Percentiles rank a stretch among this genome's conserved stretches.
phyloP scores from a whole-genome alignment of 2,113 vertebrate genomes.

The Pseudopodoces humilis region DNA sequence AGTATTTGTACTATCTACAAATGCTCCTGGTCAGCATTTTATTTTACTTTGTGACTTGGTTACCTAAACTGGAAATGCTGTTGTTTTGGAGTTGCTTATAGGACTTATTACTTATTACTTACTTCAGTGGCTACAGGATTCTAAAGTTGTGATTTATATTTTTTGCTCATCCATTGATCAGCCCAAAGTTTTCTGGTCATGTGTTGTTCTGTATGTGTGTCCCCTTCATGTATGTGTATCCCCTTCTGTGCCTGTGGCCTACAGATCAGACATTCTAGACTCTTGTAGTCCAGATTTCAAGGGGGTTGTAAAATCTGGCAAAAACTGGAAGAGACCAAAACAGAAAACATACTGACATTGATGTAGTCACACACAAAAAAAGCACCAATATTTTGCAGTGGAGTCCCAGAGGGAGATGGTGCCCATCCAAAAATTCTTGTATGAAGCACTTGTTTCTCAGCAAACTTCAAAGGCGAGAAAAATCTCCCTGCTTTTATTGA shows the following conservation, averaged over 20 bases:
- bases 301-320: not conserved
- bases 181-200: not conserved
- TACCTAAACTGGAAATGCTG: not conserved
- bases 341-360: not conserved
- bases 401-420: not conserved
- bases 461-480: not conserved
- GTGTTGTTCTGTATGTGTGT: not conserved
- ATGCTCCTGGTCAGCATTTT: not conserved
- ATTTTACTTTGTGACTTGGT: not conserved
- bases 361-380: not conserved
- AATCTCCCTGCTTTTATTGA: not conserved
- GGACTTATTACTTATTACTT: not conserved
- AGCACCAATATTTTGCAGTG: not conserved
- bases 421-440: not conserved
- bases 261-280: not conserved
- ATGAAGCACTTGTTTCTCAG: not conserved
- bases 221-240: not conserved
- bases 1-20: not conserved
- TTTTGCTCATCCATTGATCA: not conserved
- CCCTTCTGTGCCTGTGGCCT: not conserved
- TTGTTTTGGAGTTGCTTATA: not conserved
- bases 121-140: not conserved
- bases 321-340: not conserved
- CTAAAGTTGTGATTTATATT: not conserved
- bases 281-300: not conserved